phyloP scores from a whole-genome alignment of 2,888 invertebrate genomes.

The Cyclophora albipunctata region DNA sequence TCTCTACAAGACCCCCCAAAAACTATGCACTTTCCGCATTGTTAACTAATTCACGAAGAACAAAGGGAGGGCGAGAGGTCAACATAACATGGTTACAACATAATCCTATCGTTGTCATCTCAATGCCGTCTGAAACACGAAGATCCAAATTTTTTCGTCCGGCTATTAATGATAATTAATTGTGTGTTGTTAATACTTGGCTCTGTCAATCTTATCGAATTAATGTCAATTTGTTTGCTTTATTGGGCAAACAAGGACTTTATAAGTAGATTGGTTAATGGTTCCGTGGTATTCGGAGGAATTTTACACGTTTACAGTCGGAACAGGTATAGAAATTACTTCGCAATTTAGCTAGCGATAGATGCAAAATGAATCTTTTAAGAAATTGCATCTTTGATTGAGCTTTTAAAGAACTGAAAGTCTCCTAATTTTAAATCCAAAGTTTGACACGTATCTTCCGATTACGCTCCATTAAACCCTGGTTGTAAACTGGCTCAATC shows the following conservation, averaged over 20 bases:
- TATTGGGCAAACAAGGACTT: constrained; percentile 29
- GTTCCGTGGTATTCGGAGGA: not conserved
- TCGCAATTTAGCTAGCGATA: too few relatives aligned
- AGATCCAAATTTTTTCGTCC: constrained; percentile 56
- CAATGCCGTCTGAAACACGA: constrained; percentile 69
- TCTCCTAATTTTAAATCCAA: too few relatives aligned
- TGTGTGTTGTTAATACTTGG: constrained; percentile 55
- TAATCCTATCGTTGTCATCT: constrained; percentile 68
- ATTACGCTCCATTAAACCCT: too few relatives aligned
- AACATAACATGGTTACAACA: constrained; percentile 36
- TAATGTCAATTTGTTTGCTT: constrained; percentile 52
- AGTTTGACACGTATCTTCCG: too few relatives aligned
- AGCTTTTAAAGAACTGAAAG: too few relatives aligned
- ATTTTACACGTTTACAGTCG: too few relatives aligned
- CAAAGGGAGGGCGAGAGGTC: constrained; percentile 28
- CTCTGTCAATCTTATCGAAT: constrained; percentile 60
- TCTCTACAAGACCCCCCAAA: constrained; percentile 29
- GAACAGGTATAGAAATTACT: too few relatives aligned
- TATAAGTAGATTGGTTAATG: constrained; percentile 1
- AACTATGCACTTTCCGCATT: constrained; percentile 23
- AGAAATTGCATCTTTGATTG: too few relatives aligned
- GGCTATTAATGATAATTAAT: constrained; percentile 66
- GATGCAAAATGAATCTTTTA: too few relatives aligned
- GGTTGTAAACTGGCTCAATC: too few relatives aligned
- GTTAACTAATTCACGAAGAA: constrained; percentile 7